Base-by-base conservation (phyloP, 2,888 invertebrate genomes). In the Apodemia hepburni region DNA sequence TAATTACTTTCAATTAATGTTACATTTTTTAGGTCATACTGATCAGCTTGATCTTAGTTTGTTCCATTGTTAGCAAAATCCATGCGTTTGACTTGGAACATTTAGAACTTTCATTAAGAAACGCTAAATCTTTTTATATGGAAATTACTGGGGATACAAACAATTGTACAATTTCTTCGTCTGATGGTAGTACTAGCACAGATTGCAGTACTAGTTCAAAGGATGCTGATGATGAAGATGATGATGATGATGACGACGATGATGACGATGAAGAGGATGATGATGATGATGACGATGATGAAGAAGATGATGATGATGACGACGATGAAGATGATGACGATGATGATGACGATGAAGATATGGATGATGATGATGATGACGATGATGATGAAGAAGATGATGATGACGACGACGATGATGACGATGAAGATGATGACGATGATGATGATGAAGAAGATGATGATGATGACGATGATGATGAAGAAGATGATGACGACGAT, bases 21-120 rank as follows among this genome's bases (percentile, higher is more conserved):
- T 3, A 9, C 33, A 33, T 33, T 33, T 47, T 49, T 18, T 18
- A 49, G 49, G 49, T 49, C 7, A 17, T 49, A 49, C 18, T 49
- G 49, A 18, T 49, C 17, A 49, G 49, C 18, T 18, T 49, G 8
- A 17, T 49, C 29, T 22, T 15, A 45, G 63, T 38, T 60, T 63
- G 49, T 9, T 8, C 9, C 18, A 9, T 49, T 3, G 3, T 49
- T 49, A 18, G 8, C 51, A 54, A 1, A 22, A 54, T 27, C 27
- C 51, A 54, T 22, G 3, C 51, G 15, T 47, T 47, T 47, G 1
- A 2, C 17, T 47, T 47, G 45, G n/a, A 17, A 15, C 15, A 6
- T 8, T 17, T 8, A 5, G n/a, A 17, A 1, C 7, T 47, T 17
- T 0, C 2, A 47, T 47, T 47, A 8, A 17, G 3, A 8, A 15